phyloP scores from a whole-genome alignment of 2,797 vertebrate species.

The Atherinosoma microstoma region DNA sequence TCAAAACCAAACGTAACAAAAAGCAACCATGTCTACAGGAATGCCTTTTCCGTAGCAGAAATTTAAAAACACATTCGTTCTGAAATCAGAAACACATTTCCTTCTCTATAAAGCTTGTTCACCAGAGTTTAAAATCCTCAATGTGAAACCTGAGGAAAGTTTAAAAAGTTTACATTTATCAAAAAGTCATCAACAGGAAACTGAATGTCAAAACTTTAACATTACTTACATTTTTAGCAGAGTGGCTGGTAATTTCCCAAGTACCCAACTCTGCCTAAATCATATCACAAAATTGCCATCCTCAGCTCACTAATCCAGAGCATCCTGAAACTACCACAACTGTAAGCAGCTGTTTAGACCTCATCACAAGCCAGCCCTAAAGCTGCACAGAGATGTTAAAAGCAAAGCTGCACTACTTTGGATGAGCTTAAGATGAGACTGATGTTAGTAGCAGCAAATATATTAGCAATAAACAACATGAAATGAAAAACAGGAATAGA shows the following conservation, averaged over 20 bases:
- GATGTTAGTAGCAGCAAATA: slow-evolving; percentile 27
- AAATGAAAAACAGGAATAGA: slow-evolving; percentile 19
- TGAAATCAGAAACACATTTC: not conserved
- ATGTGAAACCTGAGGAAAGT: not conserved
- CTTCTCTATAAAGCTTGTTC: not conserved
- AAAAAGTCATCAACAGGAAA: slow-evolving; percentile 1
- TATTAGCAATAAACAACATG: slow-evolving; percentile 18
- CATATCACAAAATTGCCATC: slow-evolving; percentile 9
- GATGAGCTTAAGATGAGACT: not conserved
- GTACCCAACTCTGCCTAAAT: not conserved
- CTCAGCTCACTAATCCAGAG: not conserved
- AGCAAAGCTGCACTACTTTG: slow-evolving; percentile 8
- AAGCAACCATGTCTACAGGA: not conserved
- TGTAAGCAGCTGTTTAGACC: slow-evolving; percentile 3
- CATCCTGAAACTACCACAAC: slow-evolving; percentile 4
- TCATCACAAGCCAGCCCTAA: slow-evolving; percentile 1
- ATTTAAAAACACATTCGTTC: not conserved
- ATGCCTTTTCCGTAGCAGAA: not conserved
- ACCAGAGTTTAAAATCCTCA: not conserved
- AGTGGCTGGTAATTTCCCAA: not conserved
- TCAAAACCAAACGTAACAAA: not conserved
- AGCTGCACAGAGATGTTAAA: slow-evolving; percentile 16
- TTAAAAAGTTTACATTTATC: not conserved
- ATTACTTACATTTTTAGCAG: not conserved
- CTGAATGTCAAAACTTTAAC: not conserved